These are phyloP conservation scores for Tragulus kanchil DNA, from an alignment of 2,113 vertebrate species.

Conservation along the genomic window DNA sequence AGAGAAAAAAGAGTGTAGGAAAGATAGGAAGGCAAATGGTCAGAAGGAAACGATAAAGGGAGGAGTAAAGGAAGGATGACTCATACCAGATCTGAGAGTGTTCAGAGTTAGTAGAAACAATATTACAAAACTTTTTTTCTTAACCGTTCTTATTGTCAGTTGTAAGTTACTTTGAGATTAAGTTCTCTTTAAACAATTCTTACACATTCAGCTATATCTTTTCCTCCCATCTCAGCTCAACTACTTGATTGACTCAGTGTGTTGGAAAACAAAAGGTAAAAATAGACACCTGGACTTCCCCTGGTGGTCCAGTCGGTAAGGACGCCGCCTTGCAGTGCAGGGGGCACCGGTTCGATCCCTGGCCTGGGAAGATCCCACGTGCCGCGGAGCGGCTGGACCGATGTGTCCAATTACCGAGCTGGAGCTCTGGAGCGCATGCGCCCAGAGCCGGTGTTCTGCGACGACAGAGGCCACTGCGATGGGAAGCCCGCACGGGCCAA, in stretches of 20 bases:
- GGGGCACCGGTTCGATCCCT: no score
- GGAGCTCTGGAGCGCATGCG: no score
- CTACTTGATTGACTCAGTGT: not conserved
- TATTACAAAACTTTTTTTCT: not conserved
- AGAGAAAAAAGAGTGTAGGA: fast-evolving
- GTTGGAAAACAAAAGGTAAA: not conserved
- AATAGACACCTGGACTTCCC: fast-evolving
- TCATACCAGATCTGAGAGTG: fast-evolving
- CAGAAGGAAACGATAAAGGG: not conserved
- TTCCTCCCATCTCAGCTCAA: not conserved
- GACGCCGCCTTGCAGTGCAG: no score
- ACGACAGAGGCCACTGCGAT: no score
- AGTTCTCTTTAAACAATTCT: not conserved
- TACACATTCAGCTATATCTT: not conserved
- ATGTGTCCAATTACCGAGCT: no score
- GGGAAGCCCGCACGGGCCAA: no score
- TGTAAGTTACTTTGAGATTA: not conserved
- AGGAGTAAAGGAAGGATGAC: not conserved
- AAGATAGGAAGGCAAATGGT: not conserved
- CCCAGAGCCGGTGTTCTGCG: no score
- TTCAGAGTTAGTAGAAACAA: not conserved
- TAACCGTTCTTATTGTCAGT: not conserved
- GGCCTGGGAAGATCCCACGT: no score
- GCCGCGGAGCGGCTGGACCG: no score
- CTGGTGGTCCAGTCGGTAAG: no score